A percentile compares a stretch with the other conserved stretches of the same genome.
Evolutionary conservation across 2,113 vertebrate genomes (phyloP).

Genomic region (Lepisosteus osseus): DNA sequence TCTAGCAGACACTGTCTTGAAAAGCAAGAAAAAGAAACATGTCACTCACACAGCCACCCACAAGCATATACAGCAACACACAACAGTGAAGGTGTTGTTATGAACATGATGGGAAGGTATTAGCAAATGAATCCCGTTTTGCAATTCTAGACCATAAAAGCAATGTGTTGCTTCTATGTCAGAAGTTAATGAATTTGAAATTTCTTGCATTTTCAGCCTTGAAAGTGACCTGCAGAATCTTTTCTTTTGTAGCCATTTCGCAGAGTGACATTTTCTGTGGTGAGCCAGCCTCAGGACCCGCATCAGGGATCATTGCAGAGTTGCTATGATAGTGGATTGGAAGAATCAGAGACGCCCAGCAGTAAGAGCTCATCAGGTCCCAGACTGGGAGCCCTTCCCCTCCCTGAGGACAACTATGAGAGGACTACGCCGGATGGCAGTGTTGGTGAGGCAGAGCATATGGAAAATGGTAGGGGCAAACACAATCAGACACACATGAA

Average conservation of each 20-base stretch:
- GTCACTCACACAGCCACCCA: too few species aligned
- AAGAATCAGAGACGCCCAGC: conserved; percentile 99
- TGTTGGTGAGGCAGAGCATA: conserved; percentile 99
- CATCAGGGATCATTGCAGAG: conserved; percentile 99
- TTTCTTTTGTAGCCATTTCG: conserved; percentile 99
- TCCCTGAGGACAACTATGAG: conserved; percentile 99
- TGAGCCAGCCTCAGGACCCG: conserved; percentile 99
- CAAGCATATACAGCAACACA: too few species aligned
- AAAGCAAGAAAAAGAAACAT: too few species aligned
- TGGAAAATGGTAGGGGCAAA: conserved; percentile 99
- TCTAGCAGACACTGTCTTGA: too few species aligned
- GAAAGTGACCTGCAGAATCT: conserved; percentile 92
- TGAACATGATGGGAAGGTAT: too few species aligned
- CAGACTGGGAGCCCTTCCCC: conserved; percentile 97
- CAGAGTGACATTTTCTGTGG: conserved; percentile 99
- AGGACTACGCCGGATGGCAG: conserved; percentile 99
- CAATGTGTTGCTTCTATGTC: too few species aligned
- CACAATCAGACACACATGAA: conserved; percentile 74
- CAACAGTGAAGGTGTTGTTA: too few species aligned
- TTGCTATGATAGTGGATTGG: conserved; percentile 99
- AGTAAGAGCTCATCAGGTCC: conserved; percentile 99
- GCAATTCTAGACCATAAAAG: too few species aligned
- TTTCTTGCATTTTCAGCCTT: conserved; percentile 52
- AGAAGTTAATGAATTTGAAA: too few species aligned
- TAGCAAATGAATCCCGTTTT: too few species aligned